These are phyloP conservation scores for Drosophila insularis DNA, from an alignment of 1,140 invertebrate genomes.

Conservation along the genomic window DNA sequence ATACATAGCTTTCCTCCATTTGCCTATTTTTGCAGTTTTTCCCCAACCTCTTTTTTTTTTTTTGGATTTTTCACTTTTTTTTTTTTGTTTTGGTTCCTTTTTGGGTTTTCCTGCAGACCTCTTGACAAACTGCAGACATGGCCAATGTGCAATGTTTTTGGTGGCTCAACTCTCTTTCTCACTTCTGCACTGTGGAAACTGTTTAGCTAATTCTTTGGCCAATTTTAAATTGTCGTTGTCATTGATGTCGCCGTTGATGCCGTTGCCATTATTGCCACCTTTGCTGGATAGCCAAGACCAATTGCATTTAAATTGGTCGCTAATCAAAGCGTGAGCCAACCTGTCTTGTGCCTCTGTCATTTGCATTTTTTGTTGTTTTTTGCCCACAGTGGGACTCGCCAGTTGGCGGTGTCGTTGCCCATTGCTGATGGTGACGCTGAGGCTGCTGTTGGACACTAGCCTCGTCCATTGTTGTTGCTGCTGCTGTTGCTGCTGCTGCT, in stretches of 20 bases:
- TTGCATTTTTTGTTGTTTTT: constrained; percentile 70
- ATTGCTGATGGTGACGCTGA: constrained; percentile 42
- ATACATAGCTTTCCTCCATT: neutral
- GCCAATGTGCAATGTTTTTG: constrained; percentile 55
- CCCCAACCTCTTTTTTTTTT: neutral
- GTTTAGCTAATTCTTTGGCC: constrained; percentile 30
- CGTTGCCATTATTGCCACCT: neutral
- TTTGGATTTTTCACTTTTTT: constrained; percentile 42
- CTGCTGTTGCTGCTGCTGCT: neutral
- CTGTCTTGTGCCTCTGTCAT: constrained; percentile 42
- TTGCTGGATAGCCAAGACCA: constrained; percentile 35
- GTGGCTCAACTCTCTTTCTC: constrained; percentile 11
- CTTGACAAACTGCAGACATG: constrained; percentile 70
- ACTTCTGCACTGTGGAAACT: constrained; percentile 32
- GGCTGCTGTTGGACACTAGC: constrained; percentile 25
- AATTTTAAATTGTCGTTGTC: constrained; percentile 36
- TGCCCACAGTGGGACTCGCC: constrained; percentile 46
- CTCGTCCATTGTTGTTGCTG: constrained; percentile 1
- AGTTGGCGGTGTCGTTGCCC: neutral
- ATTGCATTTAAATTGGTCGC: constrained; percentile 77
- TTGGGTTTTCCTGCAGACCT: constrained; percentile 46
- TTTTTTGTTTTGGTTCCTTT: constrained; percentile 39
- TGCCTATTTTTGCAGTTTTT: neutral
- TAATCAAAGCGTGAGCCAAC: constrained; percentile 60
- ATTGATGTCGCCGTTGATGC: neutral